These are phyloP conservation scores for Montifringilla adamsi DNA, from an alignment of 2,113 vertebrate species.

Conservation along the genomic window DNA sequence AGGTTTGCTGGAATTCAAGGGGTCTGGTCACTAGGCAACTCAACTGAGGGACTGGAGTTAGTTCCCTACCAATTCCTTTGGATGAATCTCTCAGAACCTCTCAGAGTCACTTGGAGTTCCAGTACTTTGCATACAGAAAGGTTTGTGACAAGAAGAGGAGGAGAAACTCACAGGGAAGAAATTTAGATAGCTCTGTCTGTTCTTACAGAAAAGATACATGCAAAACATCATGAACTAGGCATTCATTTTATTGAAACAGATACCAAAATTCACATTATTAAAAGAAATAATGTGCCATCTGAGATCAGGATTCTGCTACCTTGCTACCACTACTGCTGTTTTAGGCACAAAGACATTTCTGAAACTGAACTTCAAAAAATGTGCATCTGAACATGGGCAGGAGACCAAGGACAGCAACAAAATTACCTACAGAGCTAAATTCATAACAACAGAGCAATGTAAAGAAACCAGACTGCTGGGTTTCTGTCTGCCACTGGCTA, in stretches of 20 bases:
- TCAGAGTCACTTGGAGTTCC: background rate
- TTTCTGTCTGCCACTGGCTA: background rate
- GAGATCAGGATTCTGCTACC: background rate
- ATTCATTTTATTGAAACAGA: background rate
- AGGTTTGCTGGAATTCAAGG: background rate
- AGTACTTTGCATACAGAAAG: background rate
- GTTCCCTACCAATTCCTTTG: background rate
- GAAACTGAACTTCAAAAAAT: background rate
- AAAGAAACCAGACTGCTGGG: background rate
- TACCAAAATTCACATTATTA: background rate
- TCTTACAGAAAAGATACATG: background rate
- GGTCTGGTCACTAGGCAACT: background rate
- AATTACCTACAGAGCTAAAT: background rate
- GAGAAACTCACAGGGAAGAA: background rate
- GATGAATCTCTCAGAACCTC: background rate
- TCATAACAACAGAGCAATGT: background rate
- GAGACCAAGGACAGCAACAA: background rate
- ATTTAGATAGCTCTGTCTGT: background rate
- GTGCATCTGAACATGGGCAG: background rate
- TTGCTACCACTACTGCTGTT: background rate
- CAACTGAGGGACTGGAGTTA: background rate
- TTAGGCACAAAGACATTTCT: background rate
- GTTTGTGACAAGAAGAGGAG: background rate
- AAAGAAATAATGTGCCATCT: background rate
- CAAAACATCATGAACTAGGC: background rate